Evolutionary conservation across 2,113 vertebrate species (phyloP), one percentile per base, ranked within the genome.

Genomic region (Campylorhamphus procurvoides): DNA sequence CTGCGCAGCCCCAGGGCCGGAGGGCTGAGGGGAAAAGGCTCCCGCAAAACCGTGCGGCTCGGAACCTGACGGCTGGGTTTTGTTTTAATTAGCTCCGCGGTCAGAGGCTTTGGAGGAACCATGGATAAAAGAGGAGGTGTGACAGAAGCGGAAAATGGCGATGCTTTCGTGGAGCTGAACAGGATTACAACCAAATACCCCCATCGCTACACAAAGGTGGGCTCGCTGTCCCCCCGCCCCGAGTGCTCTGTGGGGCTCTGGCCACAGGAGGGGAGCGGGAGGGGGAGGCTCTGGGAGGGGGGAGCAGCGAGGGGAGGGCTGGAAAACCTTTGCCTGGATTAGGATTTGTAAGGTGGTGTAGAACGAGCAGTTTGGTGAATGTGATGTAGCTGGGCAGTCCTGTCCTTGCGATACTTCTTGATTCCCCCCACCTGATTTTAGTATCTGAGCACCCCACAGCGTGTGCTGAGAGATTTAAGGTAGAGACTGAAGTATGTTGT

Each of bases 181-280:
- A 98, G 98, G 83, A 88, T 97, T 74, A 28, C 92, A 20, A 84
- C 93, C 53, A 97, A 95, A 90, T 97, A 97, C 76, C 98, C 98
- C 1, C 99, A 98, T 94, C 98, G 99, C 86, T 99, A 99, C 94
- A 98, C 99, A 15, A 99, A 99, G 98, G 99, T 99, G 80, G 58
- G 97, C 14, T 33, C 20, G 2, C 28, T 35, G 42, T 29, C 27
- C 16, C 37, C 24, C 14, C 68, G 37, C 2, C 69, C 9, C 3
- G 39, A 73, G 88, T 24, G 67, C 13, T 27, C 27, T 1, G 0
- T 7, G 24, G 33, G 31, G 28, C 29, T 81, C 19, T 1, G 23
- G 19, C 15, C 7, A 0, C 53, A 15, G 62, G 2, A 19, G 35
- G 4, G 2, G 68, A 19, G 49, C 3, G 50, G 69, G 80, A 64